Conservation (phyloP, 2,888 invertebrate genomes). For the Augochlorella aurata region DNA sequence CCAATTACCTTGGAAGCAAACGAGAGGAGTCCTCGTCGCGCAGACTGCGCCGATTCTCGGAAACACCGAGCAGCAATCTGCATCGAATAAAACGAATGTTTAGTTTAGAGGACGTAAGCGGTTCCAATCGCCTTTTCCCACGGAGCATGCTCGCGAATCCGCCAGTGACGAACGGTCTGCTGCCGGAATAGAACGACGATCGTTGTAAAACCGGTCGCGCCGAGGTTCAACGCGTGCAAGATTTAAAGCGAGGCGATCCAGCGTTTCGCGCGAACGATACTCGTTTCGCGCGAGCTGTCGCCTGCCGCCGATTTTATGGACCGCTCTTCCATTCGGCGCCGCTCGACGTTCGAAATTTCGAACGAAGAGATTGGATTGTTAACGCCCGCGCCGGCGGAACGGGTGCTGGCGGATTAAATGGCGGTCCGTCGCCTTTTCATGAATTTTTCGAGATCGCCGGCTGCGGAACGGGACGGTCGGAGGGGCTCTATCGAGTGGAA, state of each 20-base stretch:
- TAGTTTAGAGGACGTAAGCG: neutral
- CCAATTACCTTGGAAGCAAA: neutral
- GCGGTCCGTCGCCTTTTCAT: neutral
- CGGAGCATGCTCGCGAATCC: neutral
- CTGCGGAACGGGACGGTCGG: neutral
- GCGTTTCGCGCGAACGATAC: constrained; percentile 20
- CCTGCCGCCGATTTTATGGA: constrained; percentile 20
- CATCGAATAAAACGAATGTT: constrained; percentile 28
- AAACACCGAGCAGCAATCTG: neutral
- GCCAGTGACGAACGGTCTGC: neutral
- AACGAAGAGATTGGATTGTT: constrained; percentile 26
- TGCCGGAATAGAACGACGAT: neutral
- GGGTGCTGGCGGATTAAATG: constrained; percentile 15
- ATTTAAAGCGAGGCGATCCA: constrained; percentile 8
- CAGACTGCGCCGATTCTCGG: too few species aligned
- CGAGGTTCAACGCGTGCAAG: neutral
- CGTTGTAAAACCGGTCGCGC: neutral
- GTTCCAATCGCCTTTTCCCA: constrained; percentile 3
- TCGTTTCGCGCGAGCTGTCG: neutral
- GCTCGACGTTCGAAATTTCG: constrained; percentile 20
- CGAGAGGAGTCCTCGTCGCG: too few species aligned
- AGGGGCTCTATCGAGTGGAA: neutral
- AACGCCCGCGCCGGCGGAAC: neutral
- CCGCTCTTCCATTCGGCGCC: neutral
- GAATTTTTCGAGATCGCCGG: constrained; percentile 18